These are phyloP conservation scores for Trinorchestia longiramus DNA, from an alignment of 1,140 invertebrate species.

Conservation along the genomic window DNA sequence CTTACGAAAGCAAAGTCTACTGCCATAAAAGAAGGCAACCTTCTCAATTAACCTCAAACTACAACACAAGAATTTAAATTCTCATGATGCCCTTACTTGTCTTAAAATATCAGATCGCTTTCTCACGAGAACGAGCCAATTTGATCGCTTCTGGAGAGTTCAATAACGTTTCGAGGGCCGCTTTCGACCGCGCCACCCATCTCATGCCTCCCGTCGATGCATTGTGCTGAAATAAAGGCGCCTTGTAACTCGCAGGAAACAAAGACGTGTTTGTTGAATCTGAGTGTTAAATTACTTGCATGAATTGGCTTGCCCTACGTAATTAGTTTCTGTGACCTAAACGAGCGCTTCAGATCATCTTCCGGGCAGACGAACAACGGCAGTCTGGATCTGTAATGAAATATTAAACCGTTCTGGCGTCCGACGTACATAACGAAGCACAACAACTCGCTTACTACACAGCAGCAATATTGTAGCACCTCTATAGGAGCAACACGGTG, in stretches of 20 bases:
- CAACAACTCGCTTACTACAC: neutral
- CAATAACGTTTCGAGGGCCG: neutral
- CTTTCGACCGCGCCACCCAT: neutral
- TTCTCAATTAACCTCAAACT: neutral
- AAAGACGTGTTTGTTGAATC: constrained; percentile 18
- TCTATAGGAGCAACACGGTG: neutral
- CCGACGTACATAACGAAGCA: neutral
- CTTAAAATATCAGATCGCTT: neutral
- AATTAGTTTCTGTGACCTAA: constrained; percentile 2
- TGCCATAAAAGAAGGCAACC: too few relatives aligned
- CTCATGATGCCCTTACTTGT: neutral
- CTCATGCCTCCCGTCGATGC: neutral
- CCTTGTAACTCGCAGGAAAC: neutral
- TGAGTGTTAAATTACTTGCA: neutral
- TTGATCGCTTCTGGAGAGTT: neutral
- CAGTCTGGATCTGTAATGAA: neutral
- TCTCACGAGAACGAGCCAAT: neutral
- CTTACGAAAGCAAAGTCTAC: too few relatives aligned
- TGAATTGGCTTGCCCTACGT: neutral
- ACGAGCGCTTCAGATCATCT: neutral
- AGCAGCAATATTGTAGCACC: neutral
- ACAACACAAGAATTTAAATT: neutral
- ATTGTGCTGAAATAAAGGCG: neutral
- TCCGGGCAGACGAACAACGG: neutral
- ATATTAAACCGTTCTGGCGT: neutral